Base-by-base conservation (phyloP, 2,888 invertebrate species). In the Spatulosminthurus flaviceps region DNA sequence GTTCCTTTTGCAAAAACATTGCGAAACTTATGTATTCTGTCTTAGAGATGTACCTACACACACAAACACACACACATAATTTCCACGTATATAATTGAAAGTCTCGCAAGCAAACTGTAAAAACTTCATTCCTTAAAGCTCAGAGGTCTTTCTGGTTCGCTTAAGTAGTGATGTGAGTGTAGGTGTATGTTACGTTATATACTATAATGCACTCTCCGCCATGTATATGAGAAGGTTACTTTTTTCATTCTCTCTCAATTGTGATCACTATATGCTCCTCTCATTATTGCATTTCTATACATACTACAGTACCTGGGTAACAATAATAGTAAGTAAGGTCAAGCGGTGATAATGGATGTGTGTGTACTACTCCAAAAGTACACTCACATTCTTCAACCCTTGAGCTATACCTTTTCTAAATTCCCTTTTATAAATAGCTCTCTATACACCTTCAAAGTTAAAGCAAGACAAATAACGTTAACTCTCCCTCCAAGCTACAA, bases 81-180 rank as follows among this genome's bases (percentile, higher is more conserved):
- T n/a, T n/a, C n/a, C n/a, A n/a, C n/a, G n/a, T n/a, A n/a, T n/a
- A n/a, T n/a, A 9, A 51, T 4, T 51, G 51, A 4, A 51, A 51
- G 51, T 51, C 51, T 51, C 16, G 24, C 64, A 64, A 2, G 24
- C 22, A 28, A 76, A 76, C 75, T 76, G 75, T 76, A 76, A 76
- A 76, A 66, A 66, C 66, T 76, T 76, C 34, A 76, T 76, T 76
- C 75, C 75, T 66, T 42, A 66, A 66, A 21, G 42, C 42, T 11
- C 75, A 74, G 34, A 74, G 61, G 74, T 74, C 74, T 61, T 72
- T 72, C 72, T 72, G 72, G 72, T 72, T 72, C 74, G 34, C 24
- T 22, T 64, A 9, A 51, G 64, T 26, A 26, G 64, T 2, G 64
- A 26, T 64, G 64, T 26, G 7, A 22, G 26, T 11, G 64, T 51